Evolutionary conservation across 2,113 vertebrate species (phyloP), one percentile per base, ranked within the genome.

Genomic region (Willisornis vidua): DNA sequence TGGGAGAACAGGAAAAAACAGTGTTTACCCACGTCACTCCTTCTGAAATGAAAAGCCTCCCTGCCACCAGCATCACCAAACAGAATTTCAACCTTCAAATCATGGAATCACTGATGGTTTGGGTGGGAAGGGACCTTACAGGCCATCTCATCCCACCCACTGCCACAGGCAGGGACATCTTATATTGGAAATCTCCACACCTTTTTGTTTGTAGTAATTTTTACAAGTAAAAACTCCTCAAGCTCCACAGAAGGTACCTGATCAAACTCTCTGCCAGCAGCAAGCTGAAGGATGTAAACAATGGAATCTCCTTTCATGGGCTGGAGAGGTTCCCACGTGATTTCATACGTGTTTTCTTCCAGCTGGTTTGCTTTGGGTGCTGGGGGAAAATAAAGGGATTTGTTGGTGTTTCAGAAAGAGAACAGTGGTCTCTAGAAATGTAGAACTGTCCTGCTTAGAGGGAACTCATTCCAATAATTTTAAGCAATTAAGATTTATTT

Each of bases 291-390:
- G 83, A 94, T 98, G 96, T 98, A 99, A 97, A 98, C 94, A 91
- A 98, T 97, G 84, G 98, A 92, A 92, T 99, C 98, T 94, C 98
- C 98, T 96, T 97, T 98, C 97, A 98, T 98, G 5, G 98, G 98
- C 48, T 96, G 98, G 52, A 98, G 89, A 86, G 98, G 87, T 49
- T 98, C 97, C 98, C 98, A 99, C 25, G 97, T 98, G 91, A 98
- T 96, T 82, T 98, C 98, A 24, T 96, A 98, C 83, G 78, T 78
- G 76, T 97, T 98, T 80, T 93, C 97, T 66, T 98, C 98, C 85
- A 97, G 85, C 70, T 94, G 97, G 78, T 98, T 97, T 13, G 97
- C 94, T 97, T 97, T 98, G 83, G 98, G 98, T 85, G 98, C 98
- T 98, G 52, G 39, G 43, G 92, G 54, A 93, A 72, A 59, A 59